Evolutionary conservation across 2,113 vertebrate species (phyloP).

Genomic region (Scomber japonicus): DNA sequence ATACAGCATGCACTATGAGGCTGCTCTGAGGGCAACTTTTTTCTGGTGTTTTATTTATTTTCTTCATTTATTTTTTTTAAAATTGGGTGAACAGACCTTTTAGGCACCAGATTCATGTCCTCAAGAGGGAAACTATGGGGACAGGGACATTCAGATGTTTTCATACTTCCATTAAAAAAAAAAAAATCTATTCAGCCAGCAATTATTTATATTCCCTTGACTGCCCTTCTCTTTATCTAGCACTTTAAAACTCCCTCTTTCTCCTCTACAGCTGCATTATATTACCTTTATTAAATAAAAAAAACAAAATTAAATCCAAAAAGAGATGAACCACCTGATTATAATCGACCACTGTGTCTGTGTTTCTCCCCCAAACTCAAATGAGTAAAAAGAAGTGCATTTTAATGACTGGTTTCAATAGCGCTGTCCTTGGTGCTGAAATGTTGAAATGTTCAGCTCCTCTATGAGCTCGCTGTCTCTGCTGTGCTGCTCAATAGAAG

Average conservation of each 20-base stretch:
- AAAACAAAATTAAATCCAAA: neutral
- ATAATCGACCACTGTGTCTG: neutral
- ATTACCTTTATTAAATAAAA: neutral
- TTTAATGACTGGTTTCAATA: neutral
- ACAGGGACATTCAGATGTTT: neutral
- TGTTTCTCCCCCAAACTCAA: neutral
- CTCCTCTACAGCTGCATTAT: neutral
- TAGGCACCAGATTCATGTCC: neutral
- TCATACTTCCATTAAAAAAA: neutral
- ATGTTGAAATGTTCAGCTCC: constrained; percentile 12
- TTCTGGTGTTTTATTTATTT: too few species aligned
- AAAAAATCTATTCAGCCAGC: neutral
- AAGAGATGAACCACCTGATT: neutral
- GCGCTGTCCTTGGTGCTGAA: constrained; percentile 53
- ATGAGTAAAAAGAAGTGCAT: neutral
- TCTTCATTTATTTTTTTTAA: too few species aligned
- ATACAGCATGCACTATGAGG: too few species aligned
- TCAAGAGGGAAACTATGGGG: neutral
- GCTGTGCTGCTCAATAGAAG: constrained; percentile 24
- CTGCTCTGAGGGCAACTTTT: too few species aligned
- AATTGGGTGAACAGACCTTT: neutral
- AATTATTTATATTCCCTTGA: neutral
- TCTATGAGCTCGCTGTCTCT: neutral
- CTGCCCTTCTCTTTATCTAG: neutral
- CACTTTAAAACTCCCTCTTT: neutral